These are phyloP conservation scores for Melitaea athalia DNA, from an alignment of 2,888 invertebrate genomes.

Conservation along the genomic window DNA sequence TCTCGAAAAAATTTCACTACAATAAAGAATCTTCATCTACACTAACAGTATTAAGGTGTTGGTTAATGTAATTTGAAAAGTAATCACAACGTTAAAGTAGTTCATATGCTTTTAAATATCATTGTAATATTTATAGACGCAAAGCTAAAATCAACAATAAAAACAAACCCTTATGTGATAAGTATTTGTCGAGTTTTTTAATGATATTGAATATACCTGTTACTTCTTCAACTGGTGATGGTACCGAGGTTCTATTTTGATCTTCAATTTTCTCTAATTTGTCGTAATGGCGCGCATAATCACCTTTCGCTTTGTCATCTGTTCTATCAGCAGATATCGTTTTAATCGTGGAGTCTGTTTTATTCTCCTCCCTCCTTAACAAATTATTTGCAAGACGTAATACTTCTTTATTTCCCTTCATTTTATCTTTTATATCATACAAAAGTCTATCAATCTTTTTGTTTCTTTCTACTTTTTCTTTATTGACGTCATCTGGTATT, in stretches of 20 bases:
- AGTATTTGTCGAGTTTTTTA: too few relatives aligned
- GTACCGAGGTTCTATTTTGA: constrained; percentile 30
- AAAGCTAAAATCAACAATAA: too few relatives aligned
- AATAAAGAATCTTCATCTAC: not conserved
- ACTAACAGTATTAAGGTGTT: not conserved
- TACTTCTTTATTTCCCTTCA: constrained; percentile 75
- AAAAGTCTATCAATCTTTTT: constrained; percentile 65
- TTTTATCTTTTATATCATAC: constrained; percentile 70
- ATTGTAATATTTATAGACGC: too few relatives aligned
- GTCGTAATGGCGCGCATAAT: constrained; percentile 45
- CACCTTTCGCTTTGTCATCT: constrained; percentile 57
- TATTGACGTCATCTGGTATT: constrained; percentile 50
- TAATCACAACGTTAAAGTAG: too few relatives aligned
- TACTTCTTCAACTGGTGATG: constrained; percentile 34
- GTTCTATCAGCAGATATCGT: constrained; percentile 44
- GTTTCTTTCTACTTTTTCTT: constrained; percentile 58
- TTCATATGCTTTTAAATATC: too few relatives aligned
- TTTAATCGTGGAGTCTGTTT: constrained; percentile 45
- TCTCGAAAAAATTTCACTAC: not conserved
- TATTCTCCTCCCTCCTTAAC: constrained; percentile 60
- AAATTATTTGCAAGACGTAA: constrained; percentile 66
- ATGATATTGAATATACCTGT: constrained; percentile 27
- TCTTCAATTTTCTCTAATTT: constrained; percentile 21
- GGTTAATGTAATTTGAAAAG: too few relatives aligned
- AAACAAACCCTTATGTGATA: too few relatives aligned